Base-by-base conservation (phyloP, 1,140 invertebrate genomes). In the Chlorops oryzae region DNA sequence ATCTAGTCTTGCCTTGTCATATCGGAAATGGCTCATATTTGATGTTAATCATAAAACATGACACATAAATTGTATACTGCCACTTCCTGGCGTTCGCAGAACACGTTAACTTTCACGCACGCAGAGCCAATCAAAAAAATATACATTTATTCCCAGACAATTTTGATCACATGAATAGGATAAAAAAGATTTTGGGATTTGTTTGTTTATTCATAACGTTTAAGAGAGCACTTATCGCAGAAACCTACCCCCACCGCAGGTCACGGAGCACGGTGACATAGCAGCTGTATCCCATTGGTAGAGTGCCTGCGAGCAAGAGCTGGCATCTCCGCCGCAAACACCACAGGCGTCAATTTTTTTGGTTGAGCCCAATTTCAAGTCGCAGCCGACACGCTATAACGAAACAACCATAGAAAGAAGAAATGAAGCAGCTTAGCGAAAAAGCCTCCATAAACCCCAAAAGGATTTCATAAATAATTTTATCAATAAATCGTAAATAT, bases 191-290 rank as follows among this genome's bases (percentile, higher is more conserved):
- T n/a, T n/a, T n/a, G n/a, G n/a, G n/a, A n/a, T n/a, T n/a, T n/a
- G n/a, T n/a, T n/a, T n/a, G n/a, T n/a, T n/a, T n/a, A n/a, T n/a
- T n/a, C n/a, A n/a, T n/a, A n/a, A n/a, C n/a, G n/a, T n/a, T n/a
- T n/a, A n/a, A n/a, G n/a, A n/a, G n/a, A n/a, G n/a, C n/a, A n/a
- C n/a, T n/a, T n/a, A n/a, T n/a, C n/a, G n/a, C n/a, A n/a, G n/a
- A n/a, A n/a, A 70, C 79, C 80, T 77, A 95, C 92, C 93, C 79
- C 91, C 91, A 52, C 92, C 92, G 76, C 93, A 96, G 38, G 88
- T 86, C 48, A 83, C 85, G 13, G 90, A 92, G 71, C 93, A 96
- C 28, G 86, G 76, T 3, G 85, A 88, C 54, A 84, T 83, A 45
- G 85, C 83, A 38, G 86, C 82, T 40, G 88, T 78, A 48, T 84